These are phyloP conservation scores for Perccottus glenii DNA, from an alignment of 2,113 vertebrate species.

Conservation along the genomic window DNA sequence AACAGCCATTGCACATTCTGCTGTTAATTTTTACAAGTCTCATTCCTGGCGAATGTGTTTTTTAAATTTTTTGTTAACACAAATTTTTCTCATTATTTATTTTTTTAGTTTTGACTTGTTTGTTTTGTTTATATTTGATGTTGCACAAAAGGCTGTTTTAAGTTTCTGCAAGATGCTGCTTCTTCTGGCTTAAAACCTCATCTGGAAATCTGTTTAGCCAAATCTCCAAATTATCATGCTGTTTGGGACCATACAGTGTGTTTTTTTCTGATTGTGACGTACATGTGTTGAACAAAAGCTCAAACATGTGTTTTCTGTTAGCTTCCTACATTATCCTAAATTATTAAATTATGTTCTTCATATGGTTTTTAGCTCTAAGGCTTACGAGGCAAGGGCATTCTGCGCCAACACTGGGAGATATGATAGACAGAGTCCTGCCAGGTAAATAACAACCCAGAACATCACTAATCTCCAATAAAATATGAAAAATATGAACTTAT, in stretches of 20 bases:
- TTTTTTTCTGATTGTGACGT: constrained; percentile 30
- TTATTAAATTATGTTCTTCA: constrained; percentile 71
- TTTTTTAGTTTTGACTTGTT: no score
- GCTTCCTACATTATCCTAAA: constrained; percentile 58
- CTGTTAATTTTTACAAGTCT: neutral
- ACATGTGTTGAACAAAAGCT: constrained; percentile 28
- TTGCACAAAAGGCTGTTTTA: constrained; percentile 34
- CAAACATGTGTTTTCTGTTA: constrained; percentile 51
- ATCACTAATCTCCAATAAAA: neutral
- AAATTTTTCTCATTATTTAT: no score
- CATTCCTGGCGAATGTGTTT: neutral
- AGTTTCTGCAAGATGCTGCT: constrained; percentile 26
- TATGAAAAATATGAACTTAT: constrained; percentile 31
- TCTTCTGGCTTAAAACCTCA: constrained; percentile 17
- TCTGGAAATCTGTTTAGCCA: neutral
- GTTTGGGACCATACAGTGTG: constrained; percentile 3
- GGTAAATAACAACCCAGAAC: constrained; percentile 73
- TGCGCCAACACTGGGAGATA: constrained; percentile 90
- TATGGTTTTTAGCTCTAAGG: constrained; percentile 90
- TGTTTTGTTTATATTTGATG: no score
- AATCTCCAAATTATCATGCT: neutral
- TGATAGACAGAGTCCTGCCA: constrained; percentile 84
- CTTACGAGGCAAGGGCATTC: constrained; percentile 97
- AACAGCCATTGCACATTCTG: no score
- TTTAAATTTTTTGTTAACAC: neutral